Evolutionary conservation across 2,797 vertebrate species (phyloP).

Genomic region (Paratrypauchen microcephalus): DNA sequence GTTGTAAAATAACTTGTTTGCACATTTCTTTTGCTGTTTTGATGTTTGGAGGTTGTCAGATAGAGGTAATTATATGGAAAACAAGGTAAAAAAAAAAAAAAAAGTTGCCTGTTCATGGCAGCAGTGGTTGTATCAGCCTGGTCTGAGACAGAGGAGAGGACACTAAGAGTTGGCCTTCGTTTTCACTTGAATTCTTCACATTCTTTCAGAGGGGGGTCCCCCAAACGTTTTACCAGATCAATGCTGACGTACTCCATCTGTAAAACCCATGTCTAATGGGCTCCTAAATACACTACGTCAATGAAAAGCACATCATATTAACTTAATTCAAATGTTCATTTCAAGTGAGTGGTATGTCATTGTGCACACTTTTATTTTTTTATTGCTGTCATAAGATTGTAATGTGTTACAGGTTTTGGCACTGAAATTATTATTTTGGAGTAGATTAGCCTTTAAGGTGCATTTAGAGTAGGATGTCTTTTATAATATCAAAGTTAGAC

Average conservation of each 20-base stretch:
- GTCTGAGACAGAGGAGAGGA: constrained; percentile 67
- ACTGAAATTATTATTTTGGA: background rate
- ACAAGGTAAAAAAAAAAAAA: constrained; percentile 15
- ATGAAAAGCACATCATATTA: background rate
- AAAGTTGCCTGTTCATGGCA: constrained; percentile 48
- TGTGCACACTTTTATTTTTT: background rate
- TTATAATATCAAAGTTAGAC: background rate
- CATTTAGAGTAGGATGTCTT: background rate
- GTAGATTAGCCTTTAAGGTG: background rate
- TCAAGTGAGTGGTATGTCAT: background rate
- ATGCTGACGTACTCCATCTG: constrained; percentile 19
- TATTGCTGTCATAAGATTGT: background rate
- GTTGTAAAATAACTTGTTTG: constrained; percentile 46
- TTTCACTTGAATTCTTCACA: constrained; percentile 57
- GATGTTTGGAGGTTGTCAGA: constrained; percentile 15
- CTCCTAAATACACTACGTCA: background rate
- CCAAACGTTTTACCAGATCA: constrained; percentile 55
- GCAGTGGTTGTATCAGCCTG: constrained; percentile 32
- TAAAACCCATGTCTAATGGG: constrained; percentile 12
- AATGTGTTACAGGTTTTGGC: background rate
- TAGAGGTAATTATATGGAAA: constrained; percentile 24
- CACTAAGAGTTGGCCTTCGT: constrained; percentile 63
- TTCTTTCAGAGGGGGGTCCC: constrained; percentile 44
- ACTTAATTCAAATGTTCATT: background rate
- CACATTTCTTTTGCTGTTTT: constrained; percentile 19